Evolutionary conservation across 2,797 vertebrate genomes (phyloP).

Genomic region (Chlorospingus flavigularis): DNA sequence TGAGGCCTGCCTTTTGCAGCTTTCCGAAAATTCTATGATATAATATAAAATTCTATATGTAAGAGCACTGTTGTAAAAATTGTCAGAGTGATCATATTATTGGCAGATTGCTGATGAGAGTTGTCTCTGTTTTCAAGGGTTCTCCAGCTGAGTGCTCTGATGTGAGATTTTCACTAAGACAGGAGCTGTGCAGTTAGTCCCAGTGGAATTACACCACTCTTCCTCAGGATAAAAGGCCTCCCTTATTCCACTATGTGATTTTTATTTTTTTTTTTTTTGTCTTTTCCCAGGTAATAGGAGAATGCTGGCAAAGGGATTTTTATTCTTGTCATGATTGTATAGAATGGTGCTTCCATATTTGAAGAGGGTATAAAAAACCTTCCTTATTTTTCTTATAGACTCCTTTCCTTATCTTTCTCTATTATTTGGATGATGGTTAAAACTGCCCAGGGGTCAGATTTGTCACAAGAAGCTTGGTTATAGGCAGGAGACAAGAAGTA

Average conservation of each 20-base stretch:
- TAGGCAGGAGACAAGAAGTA: rapidly evolving
- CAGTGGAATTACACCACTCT: not conserved
- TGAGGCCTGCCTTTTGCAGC: too few species aligned
- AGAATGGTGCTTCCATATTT: not conserved
- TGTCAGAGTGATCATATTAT: not conserved
- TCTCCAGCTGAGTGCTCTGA: not conserved
- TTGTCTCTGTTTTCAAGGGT: not conserved
- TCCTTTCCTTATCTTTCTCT: not conserved
- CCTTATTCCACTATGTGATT: not conserved
- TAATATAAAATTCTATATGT: not conserved
- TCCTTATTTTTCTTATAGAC: not conserved
- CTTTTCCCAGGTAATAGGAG: not conserved
- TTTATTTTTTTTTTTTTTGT: not conserved
- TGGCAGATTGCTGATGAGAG: not conserved
- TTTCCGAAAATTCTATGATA: too few species aligned
- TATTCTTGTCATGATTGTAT: rapidly evolving
- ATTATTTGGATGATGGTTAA: not conserved
- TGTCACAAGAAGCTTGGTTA: not conserved
- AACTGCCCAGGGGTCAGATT: not conserved
- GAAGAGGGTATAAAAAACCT: rapidly evolving
- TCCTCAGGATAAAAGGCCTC: not conserved
- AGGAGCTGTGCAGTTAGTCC: not conserved
- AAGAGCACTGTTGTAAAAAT: not conserved
- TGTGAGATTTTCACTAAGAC: not conserved
- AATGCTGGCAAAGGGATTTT: rapidly evolving